Percentiles rank a stretch among this genome's conserved stretches.
Conservation (phyloP, 2,888 invertebrate genomes). For the Archaeoteleia sp. region DNA sequence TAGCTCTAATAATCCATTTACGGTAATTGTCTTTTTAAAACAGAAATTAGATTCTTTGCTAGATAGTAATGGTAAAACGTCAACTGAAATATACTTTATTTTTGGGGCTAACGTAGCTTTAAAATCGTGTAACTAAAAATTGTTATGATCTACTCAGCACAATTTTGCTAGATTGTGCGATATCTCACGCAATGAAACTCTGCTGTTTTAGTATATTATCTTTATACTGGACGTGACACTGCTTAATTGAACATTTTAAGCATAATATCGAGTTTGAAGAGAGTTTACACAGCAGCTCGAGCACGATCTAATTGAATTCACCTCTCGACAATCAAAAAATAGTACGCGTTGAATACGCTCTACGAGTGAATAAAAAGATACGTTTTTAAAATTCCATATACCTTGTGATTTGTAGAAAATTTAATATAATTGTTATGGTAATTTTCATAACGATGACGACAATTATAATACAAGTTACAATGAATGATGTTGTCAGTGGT, state of each 20-base stretch:
- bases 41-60: slow-evolving; percentile 17
- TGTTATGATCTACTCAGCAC: background rate
- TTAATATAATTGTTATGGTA: no score
- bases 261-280: slow-evolving; percentile 39
- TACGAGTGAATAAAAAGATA: slow-evolving; percentile 30
- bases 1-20: slow-evolving; percentile 35
- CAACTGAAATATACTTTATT: no score
- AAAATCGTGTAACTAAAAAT: background rate
- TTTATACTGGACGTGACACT: slow-evolving; percentile 43
- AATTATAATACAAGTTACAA: no score
- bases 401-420: no score
- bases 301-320: slow-evolving; percentile 32
- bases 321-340: slow-evolving; percentile 32
- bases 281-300: slow-evolving; percentile 22
- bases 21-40: slow-evolving; percentile 9
- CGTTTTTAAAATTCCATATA: slow-evolving; percentile 29
- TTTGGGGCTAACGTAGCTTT: no score
- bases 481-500: no score
- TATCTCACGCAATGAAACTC: background rate
- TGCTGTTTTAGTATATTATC: slow-evolving; percentile 21
- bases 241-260: slow-evolving; percentile 47
- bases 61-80: background rate
- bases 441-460: no score
- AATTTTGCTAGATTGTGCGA: background rate
- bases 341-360: slow-evolving; percentile 27